Percentiles rank a stretch among this genome's conserved stretches.
These are phyloP conservation scores for Morone saxatilis DNA, from an alignment of 2,113 vertebrate species.

Conservation along the genomic window DNA sequence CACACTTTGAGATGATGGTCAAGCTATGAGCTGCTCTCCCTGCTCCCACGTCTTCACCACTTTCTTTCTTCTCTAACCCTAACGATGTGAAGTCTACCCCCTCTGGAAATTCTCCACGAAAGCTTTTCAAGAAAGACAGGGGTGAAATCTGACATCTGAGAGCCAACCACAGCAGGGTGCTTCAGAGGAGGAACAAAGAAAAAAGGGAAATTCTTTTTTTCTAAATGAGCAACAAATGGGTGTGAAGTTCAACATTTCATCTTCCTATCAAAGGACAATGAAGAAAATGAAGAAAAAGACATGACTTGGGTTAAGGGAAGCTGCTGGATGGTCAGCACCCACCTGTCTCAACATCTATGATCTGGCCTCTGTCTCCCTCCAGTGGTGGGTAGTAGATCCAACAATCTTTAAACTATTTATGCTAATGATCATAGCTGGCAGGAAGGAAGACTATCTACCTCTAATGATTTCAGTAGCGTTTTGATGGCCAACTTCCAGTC, in stretches of 20 bases:
- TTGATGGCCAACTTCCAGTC: constrained; percentile 29
- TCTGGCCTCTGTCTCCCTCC: constrained; percentile 74
- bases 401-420: background rate
- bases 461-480: constrained; percentile 34
- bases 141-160: constrained; percentile 55
- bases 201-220: background rate
- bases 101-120: constrained; percentile 43
- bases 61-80: constrained; percentile 37
- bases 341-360: background rate
- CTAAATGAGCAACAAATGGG: constrained; percentile 5
- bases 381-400: constrained; percentile 38
- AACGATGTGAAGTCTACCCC: constrained; percentile 32
- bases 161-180: constrained; percentile 7
- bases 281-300: constrained; percentile 26
- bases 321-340: background rate
- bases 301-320: constrained; percentile 21
- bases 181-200: constrained; percentile 23
- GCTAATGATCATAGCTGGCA: constrained; percentile 19
- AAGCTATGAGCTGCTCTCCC: background rate
- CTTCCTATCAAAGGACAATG: constrained; percentile 27
- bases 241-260: constrained; percentile 34
- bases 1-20: constrained; percentile 22
- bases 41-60: constrained; percentile 7
- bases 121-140: constrained; percentile 29
- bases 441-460: constrained; percentile 18